These are phyloP conservation scores for Ochropleura plecta DNA, from an alignment of 2,888 invertebrate species.

Conservation along the genomic window DNA sequence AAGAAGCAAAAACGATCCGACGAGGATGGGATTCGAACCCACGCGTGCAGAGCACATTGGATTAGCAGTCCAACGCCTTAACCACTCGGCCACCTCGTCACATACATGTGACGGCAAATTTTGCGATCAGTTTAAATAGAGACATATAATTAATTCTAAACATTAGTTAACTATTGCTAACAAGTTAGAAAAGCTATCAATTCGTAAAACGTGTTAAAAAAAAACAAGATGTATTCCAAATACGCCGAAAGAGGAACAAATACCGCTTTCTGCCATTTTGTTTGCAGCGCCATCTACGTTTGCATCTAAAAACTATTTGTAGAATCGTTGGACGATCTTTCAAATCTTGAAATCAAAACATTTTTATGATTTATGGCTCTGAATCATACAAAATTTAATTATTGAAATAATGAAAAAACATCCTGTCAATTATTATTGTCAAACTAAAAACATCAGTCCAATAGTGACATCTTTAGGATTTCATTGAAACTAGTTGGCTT, in stretches of 20 bases:
- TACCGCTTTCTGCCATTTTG: neutral
- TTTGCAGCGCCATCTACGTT: conserved; percentile 54
- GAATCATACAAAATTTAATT: neutral
- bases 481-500: neutral
- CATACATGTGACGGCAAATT: conserved; percentile 70
- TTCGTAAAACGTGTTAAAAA: neutral
- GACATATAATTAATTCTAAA: conserved; percentile 2
- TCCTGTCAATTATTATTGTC: neutral
- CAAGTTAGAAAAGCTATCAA: neutral
- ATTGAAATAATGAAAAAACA: too few species aligned
- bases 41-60: conserved; percentile 96
- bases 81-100: conserved; percentile 96
- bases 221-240: neutral
- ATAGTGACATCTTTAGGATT: conserved; percentile 34
- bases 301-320: neutral
- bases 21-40: conserved; percentile 96
- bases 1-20: conserved; percentile 85
- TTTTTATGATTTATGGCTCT: neutral
- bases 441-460: neutral
- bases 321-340: neutral
- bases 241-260: neutral
- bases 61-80: conserved; percentile 97
- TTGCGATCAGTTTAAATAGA: conserved; percentile 50
- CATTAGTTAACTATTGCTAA: neutral
- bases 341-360: too few species aligned